phyloP scores from a whole-genome alignment of 2,113 vertebrate species.

The Nothobranchius kuhntae region DNA sequence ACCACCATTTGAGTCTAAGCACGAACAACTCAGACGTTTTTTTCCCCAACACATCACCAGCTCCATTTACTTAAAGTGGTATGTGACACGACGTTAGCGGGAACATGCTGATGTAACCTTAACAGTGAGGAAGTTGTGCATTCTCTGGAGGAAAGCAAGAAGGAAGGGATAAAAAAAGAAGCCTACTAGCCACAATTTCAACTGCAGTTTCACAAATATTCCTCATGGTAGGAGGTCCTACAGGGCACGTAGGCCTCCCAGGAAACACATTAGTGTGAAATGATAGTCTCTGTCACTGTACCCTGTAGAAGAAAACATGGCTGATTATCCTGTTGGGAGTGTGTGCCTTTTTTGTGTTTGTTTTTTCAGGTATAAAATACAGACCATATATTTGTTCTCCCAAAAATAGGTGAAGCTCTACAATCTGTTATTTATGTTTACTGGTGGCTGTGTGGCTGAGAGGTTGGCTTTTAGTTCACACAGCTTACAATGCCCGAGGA shows the following conservation, averaged over 20 bases:
- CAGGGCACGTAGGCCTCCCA: conserved; percentile 50
- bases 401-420: conserved; percentile 69
- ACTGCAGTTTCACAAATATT: conserved; percentile 29
- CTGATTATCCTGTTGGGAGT: conserved; percentile 65
- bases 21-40: conserved; percentile 31
- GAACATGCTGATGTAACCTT: conserved; percentile 56
- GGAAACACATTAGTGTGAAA: conserved; percentile 67
- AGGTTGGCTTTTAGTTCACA: conserved; percentile 70
- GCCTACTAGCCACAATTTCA: conserved; percentile 15
- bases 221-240: conserved; percentile 17
- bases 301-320: conserved; percentile 78
- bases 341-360: conserved; percentile 55
- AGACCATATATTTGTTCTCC: conserved; percentile 68
- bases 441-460: conserved; percentile 80
- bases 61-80: conserved; percentile 33
- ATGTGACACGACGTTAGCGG: conserved; percentile 40
- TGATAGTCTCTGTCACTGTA: conserved; percentile 69
- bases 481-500: conserved; percentile 70
- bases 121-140: conserved; percentile 27
- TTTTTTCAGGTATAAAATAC: conserved; percentile 59
- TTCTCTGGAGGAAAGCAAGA: not conserved
- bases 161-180: conserved; percentile 3
- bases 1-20: conserved; percentile 26
- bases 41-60: conserved; percentile 23
- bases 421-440: conserved; percentile 83